phyloP scores from a whole-genome alignment of 2,113 vertebrate species.

The Etheostoma cragini region DNA sequence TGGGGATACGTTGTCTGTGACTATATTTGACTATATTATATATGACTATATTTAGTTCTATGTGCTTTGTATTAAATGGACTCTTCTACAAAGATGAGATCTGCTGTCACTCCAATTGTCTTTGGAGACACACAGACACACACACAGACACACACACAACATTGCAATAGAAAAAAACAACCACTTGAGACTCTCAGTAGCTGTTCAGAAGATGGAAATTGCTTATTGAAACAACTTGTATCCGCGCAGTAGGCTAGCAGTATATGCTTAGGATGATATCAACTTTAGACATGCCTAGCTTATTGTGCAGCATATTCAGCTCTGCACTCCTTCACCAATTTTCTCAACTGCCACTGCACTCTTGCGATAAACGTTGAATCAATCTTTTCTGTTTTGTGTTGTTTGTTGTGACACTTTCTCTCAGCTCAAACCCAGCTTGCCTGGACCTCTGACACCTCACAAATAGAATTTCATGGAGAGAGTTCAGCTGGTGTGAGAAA shows the following conservation, averaged over 20 bases:
- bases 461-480: slow-evolving; percentile 65
- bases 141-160: slow-evolving; percentile 15
- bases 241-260: not conserved
- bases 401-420: slow-evolving; percentile 67
- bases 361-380: slow-evolving; percentile 66
- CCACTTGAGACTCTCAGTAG: not conserved
- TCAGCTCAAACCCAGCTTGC: slow-evolving; percentile 54
- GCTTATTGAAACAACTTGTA: slow-evolving; percentile 28
- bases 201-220: slow-evolving; percentile 19
- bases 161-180: slow-evolving; percentile 25
- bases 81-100: slow-evolving; percentile 74
- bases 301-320: slow-evolving; percentile 31
- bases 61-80: slow-evolving; percentile 63
- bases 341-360: slow-evolving; percentile 45
- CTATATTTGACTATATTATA: slow-evolving; percentile 74
- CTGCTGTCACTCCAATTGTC: slow-evolving; percentile 76
- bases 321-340: slow-evolving; percentile 43
- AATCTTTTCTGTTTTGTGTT: slow-evolving; percentile 60
- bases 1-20: slow-evolving; percentile 36
- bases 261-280: slow-evolving; percentile 12
- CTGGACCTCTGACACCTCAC: slow-evolving; percentile 69
- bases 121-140: slow-evolving; percentile 47
- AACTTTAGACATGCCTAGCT: slow-evolving; percentile 10
- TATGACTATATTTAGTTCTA: too few relatives aligned
- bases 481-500: slow-evolving; percentile 20